These are phyloP conservation scores for Acrocyrtus sp. DNA, from an alignment of 2,888 invertebrate species.

Conservation along the genomic window DNA sequence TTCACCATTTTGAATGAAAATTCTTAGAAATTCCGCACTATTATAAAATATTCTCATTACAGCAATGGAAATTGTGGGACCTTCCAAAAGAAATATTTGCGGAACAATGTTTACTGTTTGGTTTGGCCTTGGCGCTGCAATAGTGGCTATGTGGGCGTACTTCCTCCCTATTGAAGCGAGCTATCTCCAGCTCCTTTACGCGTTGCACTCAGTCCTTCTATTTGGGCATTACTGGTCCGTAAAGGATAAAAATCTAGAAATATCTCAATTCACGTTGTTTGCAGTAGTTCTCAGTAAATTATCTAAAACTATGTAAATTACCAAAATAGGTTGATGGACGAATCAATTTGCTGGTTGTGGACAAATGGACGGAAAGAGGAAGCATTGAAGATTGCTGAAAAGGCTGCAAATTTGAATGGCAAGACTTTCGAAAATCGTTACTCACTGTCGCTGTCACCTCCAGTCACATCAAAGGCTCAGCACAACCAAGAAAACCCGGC, in stretches of 20 bases:
- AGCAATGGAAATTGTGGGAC: slow-evolving; percentile 28
- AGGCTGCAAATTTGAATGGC: background rate
- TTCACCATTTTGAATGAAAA: too few relatives aligned
- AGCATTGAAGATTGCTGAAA: slow-evolving; percentile 7
- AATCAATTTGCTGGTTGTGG: slow-evolving; percentile 26
- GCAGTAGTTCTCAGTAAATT: background rate
- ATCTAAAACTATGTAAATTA: too few relatives aligned
- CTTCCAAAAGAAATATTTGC: slow-evolving; percentile 4
- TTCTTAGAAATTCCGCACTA: too few relatives aligned
- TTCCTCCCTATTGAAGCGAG: background rate
- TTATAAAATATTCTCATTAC: too few relatives aligned
- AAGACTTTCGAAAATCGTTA: too few relatives aligned
- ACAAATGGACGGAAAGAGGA: background rate
- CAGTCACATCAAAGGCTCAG: too few relatives aligned
- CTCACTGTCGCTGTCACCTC: too few relatives aligned
- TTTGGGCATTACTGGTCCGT: slow-evolving; percentile 9
- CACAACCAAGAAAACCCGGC: too few relatives aligned
- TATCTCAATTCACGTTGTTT: background rate
- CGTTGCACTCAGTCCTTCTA: background rate
- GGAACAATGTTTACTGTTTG: slow-evolving; percentile 15
- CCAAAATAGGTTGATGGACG: slow-evolving; percentile 21
- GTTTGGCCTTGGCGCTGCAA: background rate
- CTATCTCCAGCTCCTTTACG: slow-evolving; percentile 2
- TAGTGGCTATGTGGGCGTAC: background rate
- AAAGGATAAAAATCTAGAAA: background rate